phyloP scores from a whole-genome alignment of 30 jellyfish, hydroid and myxozoan species.

The Sanderia malayensis region DNA sequence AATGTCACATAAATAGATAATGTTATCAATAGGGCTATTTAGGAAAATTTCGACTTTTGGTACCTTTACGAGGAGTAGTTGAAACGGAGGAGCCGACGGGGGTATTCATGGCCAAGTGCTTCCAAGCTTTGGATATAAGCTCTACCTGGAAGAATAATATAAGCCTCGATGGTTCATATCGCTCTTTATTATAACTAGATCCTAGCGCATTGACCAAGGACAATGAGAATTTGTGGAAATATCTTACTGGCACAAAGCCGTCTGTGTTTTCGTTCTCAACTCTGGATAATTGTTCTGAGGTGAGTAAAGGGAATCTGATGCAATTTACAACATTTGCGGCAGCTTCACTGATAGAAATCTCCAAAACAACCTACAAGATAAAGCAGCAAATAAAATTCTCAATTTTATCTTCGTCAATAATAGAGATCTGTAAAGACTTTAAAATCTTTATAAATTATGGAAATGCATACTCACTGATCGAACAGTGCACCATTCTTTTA shows the following conservation, averaged over 20 bases:
- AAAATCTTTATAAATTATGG: too few species aligned
- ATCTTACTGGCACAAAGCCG: slow-evolving; percentile 69
- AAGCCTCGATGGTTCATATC: too few species aligned
- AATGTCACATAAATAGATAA: too few species aligned
- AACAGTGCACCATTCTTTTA: slow-evolving; percentile 77
- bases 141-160: slow-evolving; percentile 81
- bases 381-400: neutral
- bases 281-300: slow-evolving; percentile 72
- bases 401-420: too few species aligned
- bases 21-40: too few species aligned
- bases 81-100: slow-evolving; percentile 44
- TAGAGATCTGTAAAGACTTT: too few species aligned
- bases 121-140: slow-evolving; percentile 91
- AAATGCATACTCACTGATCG: slow-evolving; percentile 75
- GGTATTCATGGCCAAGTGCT: slow-evolving; percentile 76
- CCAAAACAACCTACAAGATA: slow-evolving; percentile 44
- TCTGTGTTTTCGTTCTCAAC: slow-evolving; percentile 69
- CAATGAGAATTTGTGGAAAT: too few species aligned
- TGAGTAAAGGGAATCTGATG: slow-evolving; percentile 57
- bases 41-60: slow-evolving; percentile 60
- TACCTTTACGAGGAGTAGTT: slow-evolving; percentile 84
- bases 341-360: slow-evolving; percentile 58
- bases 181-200: too few species aligned
- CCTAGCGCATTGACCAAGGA: too few species aligned
- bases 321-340: slow-evolving; percentile 67